These are phyloP conservation scores for Caracal caracal DNA, from an alignment of 2,113 vertebrate genomes.

Conservation along the genomic window DNA sequence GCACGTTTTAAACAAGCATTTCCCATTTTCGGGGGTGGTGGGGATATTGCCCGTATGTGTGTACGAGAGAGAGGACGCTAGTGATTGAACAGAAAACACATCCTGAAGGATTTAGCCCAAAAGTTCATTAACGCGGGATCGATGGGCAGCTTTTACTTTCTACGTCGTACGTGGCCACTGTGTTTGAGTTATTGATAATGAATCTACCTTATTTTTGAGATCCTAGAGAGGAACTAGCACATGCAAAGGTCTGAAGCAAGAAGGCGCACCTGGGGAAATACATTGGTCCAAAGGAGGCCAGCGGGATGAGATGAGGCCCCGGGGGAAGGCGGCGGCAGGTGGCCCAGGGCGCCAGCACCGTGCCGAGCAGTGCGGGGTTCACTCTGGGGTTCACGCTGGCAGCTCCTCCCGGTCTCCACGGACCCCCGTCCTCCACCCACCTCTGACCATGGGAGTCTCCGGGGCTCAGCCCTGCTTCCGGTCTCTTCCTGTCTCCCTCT, in stretches of 20 bases:
- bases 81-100: background rate
- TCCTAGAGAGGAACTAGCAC: background rate
- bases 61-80: background rate
- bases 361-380: fast-evolving
- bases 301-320: background rate
- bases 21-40: background rate
- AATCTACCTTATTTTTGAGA: background rate
- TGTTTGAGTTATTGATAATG: background rate
- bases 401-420: background rate
- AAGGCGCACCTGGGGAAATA: background rate
- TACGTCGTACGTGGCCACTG: background rate
- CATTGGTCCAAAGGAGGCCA: background rate
- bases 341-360: background rate
- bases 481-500: background rate
- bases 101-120: background rate
- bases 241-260: background rate
- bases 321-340: background rate
- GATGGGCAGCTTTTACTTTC: background rate
- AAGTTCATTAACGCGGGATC: background rate
- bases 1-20: background rate
- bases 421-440: background rate
- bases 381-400: fast-evolving
- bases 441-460: background rate
- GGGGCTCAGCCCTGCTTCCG: background rate
- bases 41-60: background rate